Evolutionary conservation across 1,140 invertebrate species (phyloP).

Genomic region (Battus philenor): DNA sequence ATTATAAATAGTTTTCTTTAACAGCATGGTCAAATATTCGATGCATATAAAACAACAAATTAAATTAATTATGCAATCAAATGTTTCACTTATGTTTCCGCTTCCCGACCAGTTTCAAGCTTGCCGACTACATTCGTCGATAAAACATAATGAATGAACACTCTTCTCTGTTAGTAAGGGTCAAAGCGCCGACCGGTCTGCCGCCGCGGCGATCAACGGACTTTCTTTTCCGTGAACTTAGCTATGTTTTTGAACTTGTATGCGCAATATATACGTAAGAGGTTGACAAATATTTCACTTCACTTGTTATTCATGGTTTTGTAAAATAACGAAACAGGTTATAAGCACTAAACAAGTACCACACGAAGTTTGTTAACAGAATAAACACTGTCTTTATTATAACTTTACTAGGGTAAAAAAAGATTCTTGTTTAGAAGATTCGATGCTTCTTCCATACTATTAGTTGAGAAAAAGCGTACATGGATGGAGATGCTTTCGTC

Average conservation of each 20-base stretch:
- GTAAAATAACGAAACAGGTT: slow-evolving; percentile 1
- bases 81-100: background rate
- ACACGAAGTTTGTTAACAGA: no score
- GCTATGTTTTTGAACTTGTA: slow-evolving; percentile 18
- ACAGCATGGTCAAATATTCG: no score
- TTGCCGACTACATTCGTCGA: slow-evolving; percentile 13
- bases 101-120: slow-evolving; percentile 21
- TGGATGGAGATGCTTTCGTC: no score
- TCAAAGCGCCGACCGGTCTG: slow-evolving; percentile 29
- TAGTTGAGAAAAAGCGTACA: no score
- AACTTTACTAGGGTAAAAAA: no score
- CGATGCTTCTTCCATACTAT: no score
- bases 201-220: slow-evolving; percentile 30
- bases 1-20: no score
- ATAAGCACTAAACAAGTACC: no score
- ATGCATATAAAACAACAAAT: no score
- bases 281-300: slow-evolving; percentile 24
- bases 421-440: no score
- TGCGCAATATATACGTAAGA: slow-evolving; percentile 1
- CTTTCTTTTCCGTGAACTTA: slow-evolving; percentile 58
- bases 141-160: slow-evolving; percentile 9
- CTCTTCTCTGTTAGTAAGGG: background rate
- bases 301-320: slow-evolving; percentile 2
- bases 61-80: no score
- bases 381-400: no score